Percentiles rank a stretch among this genome's conserved stretches.
phyloP scores from a whole-genome alignment of 2,797 vertebrate genomes.

The Mallotus villosus region DNA sequence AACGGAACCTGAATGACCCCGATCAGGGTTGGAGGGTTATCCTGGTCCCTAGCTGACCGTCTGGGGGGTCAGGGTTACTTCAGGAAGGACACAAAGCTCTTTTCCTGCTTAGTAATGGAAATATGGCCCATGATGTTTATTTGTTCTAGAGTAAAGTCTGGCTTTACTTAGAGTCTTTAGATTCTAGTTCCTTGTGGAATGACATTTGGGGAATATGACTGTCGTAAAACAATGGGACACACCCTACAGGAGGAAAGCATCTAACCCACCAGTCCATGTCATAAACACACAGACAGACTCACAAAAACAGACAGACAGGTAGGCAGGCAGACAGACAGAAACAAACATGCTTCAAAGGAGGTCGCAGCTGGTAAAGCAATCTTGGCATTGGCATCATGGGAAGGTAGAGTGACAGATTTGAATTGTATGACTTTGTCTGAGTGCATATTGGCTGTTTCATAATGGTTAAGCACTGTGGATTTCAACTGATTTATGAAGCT shows the following conservation, averaged over 20 bases:
- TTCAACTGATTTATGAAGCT: conserved; percentile 17
- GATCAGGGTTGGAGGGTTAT: conserved; percentile 9
- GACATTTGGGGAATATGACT: background rate
- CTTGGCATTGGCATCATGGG: background rate
- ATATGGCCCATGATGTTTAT: conserved; percentile 10
- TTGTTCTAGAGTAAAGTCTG: background rate
- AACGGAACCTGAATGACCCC: conserved; percentile 47
- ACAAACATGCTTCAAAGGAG: conserved; percentile 7
- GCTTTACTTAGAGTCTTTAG: background rate
- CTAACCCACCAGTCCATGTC: background rate
- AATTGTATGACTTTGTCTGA: conserved; percentile 9
- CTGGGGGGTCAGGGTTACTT: conserved; percentile 41
- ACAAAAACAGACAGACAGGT: background rate
- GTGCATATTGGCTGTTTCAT: conserved; percentile 15
- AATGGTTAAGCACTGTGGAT: conserved; percentile 18
- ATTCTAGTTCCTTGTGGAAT: background rate
- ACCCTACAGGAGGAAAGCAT: background rate
- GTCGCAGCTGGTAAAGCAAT: conserved; percentile 10
- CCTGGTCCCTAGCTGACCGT: conserved; percentile 27
- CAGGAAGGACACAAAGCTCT: conserved; percentile 20
- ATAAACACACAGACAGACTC: conserved; percentile 1
- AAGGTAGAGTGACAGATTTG: conserved; percentile 15
- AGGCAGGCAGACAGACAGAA: background rate
- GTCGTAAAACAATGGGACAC: conserved; percentile 8
- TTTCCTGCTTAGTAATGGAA: conserved; percentile 1